These are phyloP conservation scores for Trachurus trachurus DNA, from an alignment of 2,797 vertebrate genomes.

Conservation along the genomic window DNA sequence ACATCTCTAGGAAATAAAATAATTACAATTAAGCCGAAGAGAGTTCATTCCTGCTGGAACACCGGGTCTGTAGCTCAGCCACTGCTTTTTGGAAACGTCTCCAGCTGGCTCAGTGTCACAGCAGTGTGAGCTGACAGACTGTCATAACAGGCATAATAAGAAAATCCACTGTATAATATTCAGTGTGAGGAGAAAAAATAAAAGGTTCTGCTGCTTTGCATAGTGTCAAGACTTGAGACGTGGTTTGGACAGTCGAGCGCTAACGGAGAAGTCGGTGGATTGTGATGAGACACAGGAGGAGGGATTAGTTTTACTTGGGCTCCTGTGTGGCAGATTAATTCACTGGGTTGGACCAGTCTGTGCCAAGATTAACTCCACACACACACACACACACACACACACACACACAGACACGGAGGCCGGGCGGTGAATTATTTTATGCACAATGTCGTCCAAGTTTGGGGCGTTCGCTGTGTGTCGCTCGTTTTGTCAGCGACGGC, in stretches of 20 bases:
- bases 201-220: background rate
- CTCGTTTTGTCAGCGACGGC: no score
- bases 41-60: background rate
- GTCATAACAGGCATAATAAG: background rate
- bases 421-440: no score
- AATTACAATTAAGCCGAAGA: background rate
- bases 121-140: constrained; percentile 1
- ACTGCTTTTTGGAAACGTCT: background rate
- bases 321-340: constrained; percentile 31
- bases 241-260: background rate
- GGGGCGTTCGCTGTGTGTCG: no score
- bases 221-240: background rate
- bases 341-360: background rate
- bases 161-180: constrained; percentile 11
- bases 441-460: background rate
- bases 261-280: background rate
- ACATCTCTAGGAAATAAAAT: background rate
- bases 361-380: constrained; percentile 13
- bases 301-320: constrained; percentile 26
- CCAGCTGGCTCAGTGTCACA: constrained; percentile 6
- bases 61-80: background rate
- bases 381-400: background rate
- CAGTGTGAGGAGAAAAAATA: background rate
- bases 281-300: constrained; percentile 16
- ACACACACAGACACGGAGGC: background rate